These are phyloP conservation scores for Dasyprocta punctata DNA, from an alignment of 2,113 vertebrate species.

Conservation along the genomic window DNA sequence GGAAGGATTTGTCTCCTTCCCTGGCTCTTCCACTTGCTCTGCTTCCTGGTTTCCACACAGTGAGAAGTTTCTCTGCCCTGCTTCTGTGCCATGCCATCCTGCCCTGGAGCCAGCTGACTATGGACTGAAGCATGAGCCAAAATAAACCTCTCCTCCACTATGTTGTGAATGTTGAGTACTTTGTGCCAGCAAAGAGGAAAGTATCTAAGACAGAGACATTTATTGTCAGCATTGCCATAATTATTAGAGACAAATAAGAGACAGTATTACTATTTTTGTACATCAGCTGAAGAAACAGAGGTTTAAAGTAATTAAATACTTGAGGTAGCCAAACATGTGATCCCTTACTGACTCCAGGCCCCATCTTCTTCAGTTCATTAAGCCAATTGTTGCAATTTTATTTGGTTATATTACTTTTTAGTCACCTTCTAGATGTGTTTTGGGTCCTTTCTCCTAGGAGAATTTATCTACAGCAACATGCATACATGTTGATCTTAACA, in stretches of 20 bases:
- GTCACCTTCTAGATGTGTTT: not conserved
- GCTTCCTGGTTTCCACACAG: not conserved
- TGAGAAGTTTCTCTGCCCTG: not conserved
- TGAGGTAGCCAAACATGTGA: not conserved
- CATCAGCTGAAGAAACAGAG: not conserved
- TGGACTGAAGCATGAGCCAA: not conserved
- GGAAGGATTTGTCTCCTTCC: not conserved
- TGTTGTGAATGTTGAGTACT: not conserved
- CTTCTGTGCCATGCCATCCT: not conserved
- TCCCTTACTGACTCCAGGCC: not conserved
- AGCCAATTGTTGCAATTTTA: not conserved
- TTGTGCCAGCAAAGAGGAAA: not conserved
- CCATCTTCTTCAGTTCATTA: not conserved
- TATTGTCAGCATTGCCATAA: not conserved
- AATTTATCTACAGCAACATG: not conserved
- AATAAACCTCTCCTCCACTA: not conserved
- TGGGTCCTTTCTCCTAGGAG: not conserved
- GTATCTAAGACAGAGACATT: not conserved
- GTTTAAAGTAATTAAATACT: not conserved
- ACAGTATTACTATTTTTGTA: not conserved
- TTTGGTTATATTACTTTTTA: not conserved
- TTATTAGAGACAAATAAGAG: not conserved
- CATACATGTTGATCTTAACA: not conserved
- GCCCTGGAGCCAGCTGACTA: not conserved
- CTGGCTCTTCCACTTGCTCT: not conserved